These are phyloP conservation scores for Ormyrus thymus DNA, from an alignment of 2,888 invertebrate species.

Conservation along the genomic window DNA sequence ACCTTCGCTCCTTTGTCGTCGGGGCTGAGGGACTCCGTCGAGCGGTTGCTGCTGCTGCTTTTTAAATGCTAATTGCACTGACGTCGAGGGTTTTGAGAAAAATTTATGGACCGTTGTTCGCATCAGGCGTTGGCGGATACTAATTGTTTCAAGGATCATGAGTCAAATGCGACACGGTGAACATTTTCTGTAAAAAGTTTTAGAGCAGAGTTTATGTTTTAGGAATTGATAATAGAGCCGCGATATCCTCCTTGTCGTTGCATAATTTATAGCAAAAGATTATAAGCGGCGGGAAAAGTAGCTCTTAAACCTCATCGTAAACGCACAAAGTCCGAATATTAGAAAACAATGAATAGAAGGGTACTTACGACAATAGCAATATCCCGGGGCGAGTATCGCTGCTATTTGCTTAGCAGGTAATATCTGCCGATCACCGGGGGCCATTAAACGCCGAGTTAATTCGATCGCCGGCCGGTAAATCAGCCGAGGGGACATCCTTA, in stretches of 20 bases:
- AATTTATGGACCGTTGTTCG: slow-evolving; percentile 26
- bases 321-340: too few species aligned
- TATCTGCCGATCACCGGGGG: slow-evolving; percentile 39
- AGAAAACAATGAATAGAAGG: too few species aligned
- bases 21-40: background rate
- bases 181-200: too few species aligned
- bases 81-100: slow-evolving; percentile 3
- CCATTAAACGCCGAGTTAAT: slow-evolving; percentile 47
- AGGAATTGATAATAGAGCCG: too few species aligned
- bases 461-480: slow-evolving; percentile 62
- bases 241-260: too few species aligned
- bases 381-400: background rate
- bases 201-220: too few species aligned
- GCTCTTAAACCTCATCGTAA: too few species aligned
- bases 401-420: slow-evolving; percentile 43
- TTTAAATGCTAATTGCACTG: slow-evolving; percentile 32
- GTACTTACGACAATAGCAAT: too few species aligned
- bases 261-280: too few species aligned
- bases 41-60: background rate
- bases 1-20: slow-evolving; percentile 20
- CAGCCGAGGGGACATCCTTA: slow-evolving; percentile 60
- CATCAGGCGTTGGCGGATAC: background rate
- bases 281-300: too few species aligned
- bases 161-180: too few species aligned
- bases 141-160: too few species aligned